Percentiles rank a stretch among this genome's conserved stretches.
phyloP scores from a whole-genome alignment of 2,888 invertebrate species.

The Mythimna vitellina region DNA sequence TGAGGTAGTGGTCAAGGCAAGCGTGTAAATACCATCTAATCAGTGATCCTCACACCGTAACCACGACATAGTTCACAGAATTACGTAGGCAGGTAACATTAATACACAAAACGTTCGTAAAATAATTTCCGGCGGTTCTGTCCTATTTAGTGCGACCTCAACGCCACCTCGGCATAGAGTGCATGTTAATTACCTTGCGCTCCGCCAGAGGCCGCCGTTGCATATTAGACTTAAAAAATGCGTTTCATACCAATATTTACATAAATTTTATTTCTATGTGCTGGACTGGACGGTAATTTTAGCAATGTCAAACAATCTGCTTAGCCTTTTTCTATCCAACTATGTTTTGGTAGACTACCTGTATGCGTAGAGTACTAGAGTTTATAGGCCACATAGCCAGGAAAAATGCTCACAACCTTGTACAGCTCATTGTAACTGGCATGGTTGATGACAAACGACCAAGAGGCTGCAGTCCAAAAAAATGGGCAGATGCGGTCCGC shows the following conservation, averaged over 20 bases:
- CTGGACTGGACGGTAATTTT: constrained; percentile 24
- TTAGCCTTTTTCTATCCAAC: not conserved
- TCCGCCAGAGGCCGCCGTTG: constrained; percentile 58
- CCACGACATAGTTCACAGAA: constrained; percentile 38
- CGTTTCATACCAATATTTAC: constrained; percentile 51
- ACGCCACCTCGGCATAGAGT: constrained; percentile 60
- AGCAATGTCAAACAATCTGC: not conserved
- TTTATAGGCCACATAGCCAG: too few relatives aligned
- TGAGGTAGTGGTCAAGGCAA: constrained; percentile 23
- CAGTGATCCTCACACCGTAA: constrained; percentile 13
- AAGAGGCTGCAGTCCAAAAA: too few relatives aligned
- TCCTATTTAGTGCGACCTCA: constrained; percentile 66
- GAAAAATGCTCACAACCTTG: too few relatives aligned
- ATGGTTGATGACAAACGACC: too few relatives aligned
- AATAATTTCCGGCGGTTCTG: constrained; percentile 55
- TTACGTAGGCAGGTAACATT: constrained; percentile 27
- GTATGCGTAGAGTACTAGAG: too few relatives aligned
- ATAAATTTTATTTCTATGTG: not conserved
- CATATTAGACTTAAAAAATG: constrained; percentile 50
- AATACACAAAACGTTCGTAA: constrained; percentile 38
- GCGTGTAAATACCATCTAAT: constrained; percentile 5
- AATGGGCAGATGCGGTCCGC: too few relatives aligned
- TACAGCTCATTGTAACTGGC: too few relatives aligned
- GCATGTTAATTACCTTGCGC: constrained; percentile 68
- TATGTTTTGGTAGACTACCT: not conserved